These are phyloP conservation scores for Lepisosteus osseus DNA, from an alignment of 2,113 vertebrate species.

Conservation along the genomic window DNA sequence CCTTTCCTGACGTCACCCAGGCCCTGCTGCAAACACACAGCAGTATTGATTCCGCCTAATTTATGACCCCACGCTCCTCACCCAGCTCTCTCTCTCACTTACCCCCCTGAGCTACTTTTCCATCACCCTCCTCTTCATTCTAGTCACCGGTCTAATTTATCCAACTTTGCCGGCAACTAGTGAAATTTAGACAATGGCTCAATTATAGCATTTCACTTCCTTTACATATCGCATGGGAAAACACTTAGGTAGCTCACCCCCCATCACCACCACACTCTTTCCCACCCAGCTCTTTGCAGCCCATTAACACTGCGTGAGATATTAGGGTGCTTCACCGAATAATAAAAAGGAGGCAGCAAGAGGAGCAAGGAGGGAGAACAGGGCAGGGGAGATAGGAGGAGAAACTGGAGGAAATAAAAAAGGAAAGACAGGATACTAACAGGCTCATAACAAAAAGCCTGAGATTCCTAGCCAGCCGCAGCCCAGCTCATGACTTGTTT, in stretches of 20 bases:
- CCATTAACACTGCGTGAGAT: conserved; percentile 79
- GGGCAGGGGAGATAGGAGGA: neutral
- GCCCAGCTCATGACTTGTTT: conserved; percentile 82
- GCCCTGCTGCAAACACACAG: conserved; percentile 72
- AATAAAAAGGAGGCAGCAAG: conserved; percentile 20
- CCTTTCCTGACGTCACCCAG: conserved; percentile 63
- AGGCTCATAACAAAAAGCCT: conserved; percentile 4
- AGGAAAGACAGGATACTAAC: conserved; percentile 66
- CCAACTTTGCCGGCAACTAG: conserved; percentile 69
- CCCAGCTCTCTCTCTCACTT: conserved; percentile 71
- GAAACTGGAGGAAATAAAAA: conserved; percentile 22
- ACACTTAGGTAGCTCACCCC: conserved; percentile 52
- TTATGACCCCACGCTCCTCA: conserved; percentile 68
- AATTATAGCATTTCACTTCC: conserved; percentile 76
- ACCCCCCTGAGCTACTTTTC: conserved; percentile 64
- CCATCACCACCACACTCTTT: conserved; percentile 14
- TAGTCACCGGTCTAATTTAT: conserved; percentile 83
- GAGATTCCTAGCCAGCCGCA: too few relatives aligned
- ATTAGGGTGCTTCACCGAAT: conserved; percentile 80
- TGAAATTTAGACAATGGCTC: conserved; percentile 82
- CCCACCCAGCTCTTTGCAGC: conserved; percentile 48
- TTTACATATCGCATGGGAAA: conserved; percentile 74
- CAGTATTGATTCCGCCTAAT: conserved; percentile 82
- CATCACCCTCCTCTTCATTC: conserved; percentile 72
- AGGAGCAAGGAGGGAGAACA: neutral